Percentiles rank a stretch among this genome's conserved stretches.
Evolutionary conservation across 30 jellyfish, hydroid and myxozoan genomes (phyloP).

Genomic region (Catostylus mosaicus): DNA sequence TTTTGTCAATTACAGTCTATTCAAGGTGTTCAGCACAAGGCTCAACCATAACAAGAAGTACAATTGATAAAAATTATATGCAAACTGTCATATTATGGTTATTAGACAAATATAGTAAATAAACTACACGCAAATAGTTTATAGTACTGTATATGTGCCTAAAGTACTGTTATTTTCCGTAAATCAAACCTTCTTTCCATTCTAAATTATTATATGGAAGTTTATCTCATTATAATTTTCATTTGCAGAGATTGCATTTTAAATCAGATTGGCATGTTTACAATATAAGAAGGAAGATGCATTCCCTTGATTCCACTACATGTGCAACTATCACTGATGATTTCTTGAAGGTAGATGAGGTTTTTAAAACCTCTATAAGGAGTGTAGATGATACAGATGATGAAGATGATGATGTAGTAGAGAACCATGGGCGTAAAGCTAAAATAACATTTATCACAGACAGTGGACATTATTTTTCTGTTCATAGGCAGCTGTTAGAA

Average conservation of each 20-base stretch:
- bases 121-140: too few relatives aligned
- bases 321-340: slow-evolving; percentile 12
- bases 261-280: slow-evolving; percentile 71
- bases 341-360: background rate
- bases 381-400: slow-evolving; percentile 18
- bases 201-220: too few relatives aligned
- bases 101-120: too few relatives aligned
- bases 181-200: too few relatives aligned
- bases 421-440: background rate
- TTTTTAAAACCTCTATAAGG: background rate
- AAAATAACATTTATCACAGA: slow-evolving; percentile 25
- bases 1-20: too few relatives aligned
- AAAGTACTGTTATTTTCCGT: too few relatives aligned
- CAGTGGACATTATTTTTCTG: slow-evolving; percentile 1
- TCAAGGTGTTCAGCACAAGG: too few relatives aligned
- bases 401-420: slow-evolving; percentile 3
- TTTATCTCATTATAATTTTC: too few relatives aligned
- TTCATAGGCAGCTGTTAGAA: slow-evolving; percentile 35
- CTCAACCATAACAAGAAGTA: too few relatives aligned
- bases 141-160: too few relatives aligned
- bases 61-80: too few relatives aligned
- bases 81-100: too few relatives aligned
- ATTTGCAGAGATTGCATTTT: slow-evolving; percentile 67
- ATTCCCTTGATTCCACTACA: background rate
- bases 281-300: slow-evolving; percentile 34